phyloP scores from a whole-genome alignment of 2,888 invertebrate species.

The Polydrusus cervinus region DNA sequence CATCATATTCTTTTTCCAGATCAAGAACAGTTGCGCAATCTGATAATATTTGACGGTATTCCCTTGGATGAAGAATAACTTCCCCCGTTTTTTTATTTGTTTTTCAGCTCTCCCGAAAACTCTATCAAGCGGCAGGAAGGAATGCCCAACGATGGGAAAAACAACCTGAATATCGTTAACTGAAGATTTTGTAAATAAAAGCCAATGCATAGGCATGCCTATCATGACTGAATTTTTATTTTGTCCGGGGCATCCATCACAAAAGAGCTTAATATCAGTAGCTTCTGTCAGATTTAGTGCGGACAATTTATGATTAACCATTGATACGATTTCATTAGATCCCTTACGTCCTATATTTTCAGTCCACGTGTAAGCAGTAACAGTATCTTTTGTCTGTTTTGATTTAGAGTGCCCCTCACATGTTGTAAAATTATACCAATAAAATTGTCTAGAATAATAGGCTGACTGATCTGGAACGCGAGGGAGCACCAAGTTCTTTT shows the following conservation, averaged over 20 bases:
- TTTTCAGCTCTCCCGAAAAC: slow-evolving; percentile 24
- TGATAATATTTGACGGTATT: no score
- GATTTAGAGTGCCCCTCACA: slow-evolving; percentile 61
- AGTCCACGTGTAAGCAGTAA: slow-evolving; percentile 53
- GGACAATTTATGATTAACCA: slow-evolving; percentile 35
- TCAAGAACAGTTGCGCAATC: slow-evolving; percentile 19
- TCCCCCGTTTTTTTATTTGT: background rate
- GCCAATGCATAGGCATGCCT: slow-evolving; percentile 42
- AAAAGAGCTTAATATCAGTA: slow-evolving; percentile 27
- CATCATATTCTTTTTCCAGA: slow-evolving; percentile 3
- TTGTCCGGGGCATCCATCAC: slow-evolving; percentile 50
- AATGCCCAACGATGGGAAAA: no score
- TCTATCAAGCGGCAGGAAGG: background rate
- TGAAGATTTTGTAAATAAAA: background rate
- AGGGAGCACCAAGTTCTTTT: slow-evolving; percentile 54
- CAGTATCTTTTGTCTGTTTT: slow-evolving; percentile 55
- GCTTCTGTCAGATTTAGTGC: slow-evolving; percentile 9
- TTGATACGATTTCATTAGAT: slow-evolving; percentile 48
- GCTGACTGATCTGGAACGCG: slow-evolving; percentile 64
- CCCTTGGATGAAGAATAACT: no score
- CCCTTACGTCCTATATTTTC: slow-evolving; percentile 41
- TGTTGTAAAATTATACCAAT: slow-evolving; percentile 64
- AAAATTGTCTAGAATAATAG: slow-evolving; percentile 65
- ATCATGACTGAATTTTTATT: slow-evolving; percentile 50
- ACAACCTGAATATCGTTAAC: no score